Percentiles rank a stretch among this genome's conserved stretches.
Conservation (phyloP, 2,888 invertebrate species). For the Caenorhabditis sp. region DNA sequence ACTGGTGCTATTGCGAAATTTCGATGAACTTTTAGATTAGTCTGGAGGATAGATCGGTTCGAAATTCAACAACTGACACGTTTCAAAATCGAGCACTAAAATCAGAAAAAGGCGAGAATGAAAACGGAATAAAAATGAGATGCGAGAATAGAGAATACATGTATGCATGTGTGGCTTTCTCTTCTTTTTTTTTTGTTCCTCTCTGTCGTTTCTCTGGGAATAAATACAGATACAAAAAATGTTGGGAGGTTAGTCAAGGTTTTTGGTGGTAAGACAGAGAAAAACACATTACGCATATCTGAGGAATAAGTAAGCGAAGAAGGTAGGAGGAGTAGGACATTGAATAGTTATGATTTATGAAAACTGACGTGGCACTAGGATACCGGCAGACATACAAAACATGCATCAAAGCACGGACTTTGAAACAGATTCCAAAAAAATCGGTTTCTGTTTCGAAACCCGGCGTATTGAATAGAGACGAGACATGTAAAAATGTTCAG, state of each 20-base stretch:
- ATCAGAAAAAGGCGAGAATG: not conserved
- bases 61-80: not conserved
- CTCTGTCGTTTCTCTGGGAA: not conserved
- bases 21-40: not conserved
- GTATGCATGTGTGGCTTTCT: not conserved
- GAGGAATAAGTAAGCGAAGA: not conserved
- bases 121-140: slow-evolving; percentile 16
- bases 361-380: slow-evolving; percentile 2
- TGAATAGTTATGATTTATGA: slow-evolving; percentile 14
- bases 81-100: not conserved
- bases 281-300: not conserved
- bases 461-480: not conserved
- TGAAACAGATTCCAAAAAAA: not conserved
- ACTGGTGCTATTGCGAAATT: too few relatives aligned
- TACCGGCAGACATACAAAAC: too few relatives aligned
- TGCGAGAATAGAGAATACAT: not conserved
- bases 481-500: too few relatives aligned
- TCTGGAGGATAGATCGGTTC: not conserved
- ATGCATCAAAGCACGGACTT: not conserved
- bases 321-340: not conserved
- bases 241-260: too few relatives aligned
- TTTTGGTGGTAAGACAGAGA: too few relatives aligned
- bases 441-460: not conserved
- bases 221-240: not conserved
- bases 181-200: not conserved